Evolutionary conservation across 2,888 invertebrate genomes (phyloP).

Genomic region (Hypomecis punctinalis): DNA sequence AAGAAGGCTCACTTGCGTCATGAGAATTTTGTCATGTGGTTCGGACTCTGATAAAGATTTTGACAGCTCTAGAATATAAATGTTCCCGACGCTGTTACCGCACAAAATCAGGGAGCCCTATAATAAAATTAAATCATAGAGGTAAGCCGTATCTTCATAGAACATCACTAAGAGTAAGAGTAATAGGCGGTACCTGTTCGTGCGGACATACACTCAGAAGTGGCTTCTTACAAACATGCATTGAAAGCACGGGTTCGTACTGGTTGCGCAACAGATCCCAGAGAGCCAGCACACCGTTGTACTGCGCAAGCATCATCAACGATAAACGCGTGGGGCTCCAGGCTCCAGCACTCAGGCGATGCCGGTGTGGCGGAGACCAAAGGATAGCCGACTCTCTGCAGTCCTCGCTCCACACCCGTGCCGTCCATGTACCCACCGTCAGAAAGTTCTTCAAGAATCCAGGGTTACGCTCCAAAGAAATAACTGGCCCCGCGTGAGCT

Average conservation of each 20-base stretch:
- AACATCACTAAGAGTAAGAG: neutral
- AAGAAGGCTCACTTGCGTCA: conserved; percentile 85
- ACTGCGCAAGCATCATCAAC: conserved; percentile 91
- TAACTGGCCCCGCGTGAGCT: conserved; percentile 93
- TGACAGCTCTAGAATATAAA: conserved; percentile 91
- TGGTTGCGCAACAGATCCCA: conserved; percentile 96
- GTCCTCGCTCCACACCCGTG: conserved; percentile 97
- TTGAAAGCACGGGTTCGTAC: conserved; percentile 89
- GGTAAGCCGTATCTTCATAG: neutral
- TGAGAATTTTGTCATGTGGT: conserved; percentile 89
- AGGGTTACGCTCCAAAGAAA: conserved; percentile 94
- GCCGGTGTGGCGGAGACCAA: conserved; percentile 90
- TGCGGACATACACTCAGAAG: conserved; percentile 76
- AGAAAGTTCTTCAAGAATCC: conserved; percentile 97
- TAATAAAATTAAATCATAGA: neutral
- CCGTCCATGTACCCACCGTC: conserved; percentile 97
- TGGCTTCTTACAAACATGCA: conserved; percentile 76
- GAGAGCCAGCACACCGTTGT: conserved; percentile 91
- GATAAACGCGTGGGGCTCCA: conserved; percentile 93
- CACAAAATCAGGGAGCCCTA: conserved; percentile 88
- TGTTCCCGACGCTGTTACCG: conserved; percentile 89
- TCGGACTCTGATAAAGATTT: conserved; percentile 86
- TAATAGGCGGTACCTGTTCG: conserved; percentile 53
- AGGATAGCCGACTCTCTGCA: conserved; percentile 95
- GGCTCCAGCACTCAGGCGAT: conserved; percentile 89